Evolutionary conservation across 2,113 vertebrate species (phyloP).

Genomic region (Megalops atlanticus): DNA sequence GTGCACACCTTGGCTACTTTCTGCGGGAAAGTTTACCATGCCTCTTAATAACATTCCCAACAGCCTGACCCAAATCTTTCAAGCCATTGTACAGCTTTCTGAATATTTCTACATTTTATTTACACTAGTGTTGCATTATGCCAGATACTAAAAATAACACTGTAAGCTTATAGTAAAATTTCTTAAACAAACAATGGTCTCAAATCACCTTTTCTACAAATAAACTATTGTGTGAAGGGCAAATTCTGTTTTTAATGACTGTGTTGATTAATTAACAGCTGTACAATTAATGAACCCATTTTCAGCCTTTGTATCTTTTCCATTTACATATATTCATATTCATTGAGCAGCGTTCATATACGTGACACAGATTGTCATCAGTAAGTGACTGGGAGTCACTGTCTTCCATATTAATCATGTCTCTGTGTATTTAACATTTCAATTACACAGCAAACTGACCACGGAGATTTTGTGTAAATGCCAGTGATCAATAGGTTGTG

Average conservation of each 20-base stretch:
- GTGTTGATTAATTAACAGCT: too few species aligned
- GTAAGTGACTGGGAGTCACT: background rate
- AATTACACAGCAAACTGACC: background rate
- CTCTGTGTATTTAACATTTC: slow-evolving; percentile 11
- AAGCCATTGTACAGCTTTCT: slow-evolving; percentile 39
- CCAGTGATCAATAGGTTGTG: slow-evolving; percentile 13
- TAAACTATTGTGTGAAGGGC: too few species aligned
- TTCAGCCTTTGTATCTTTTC: too few species aligned
- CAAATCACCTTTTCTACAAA: too few species aligned
- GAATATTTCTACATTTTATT: slow-evolving; percentile 39
- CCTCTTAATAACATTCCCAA: slow-evolving; percentile 21
- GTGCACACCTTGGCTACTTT: background rate
- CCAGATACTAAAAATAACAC: slow-evolving; percentile 3
- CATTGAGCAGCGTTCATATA: too few species aligned
- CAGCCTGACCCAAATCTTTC: slow-evolving; percentile 50
- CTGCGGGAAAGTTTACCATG: slow-evolving; percentile 7
- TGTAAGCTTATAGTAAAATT: too few species aligned
- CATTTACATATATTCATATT: too few species aligned
- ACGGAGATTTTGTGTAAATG: background rate
- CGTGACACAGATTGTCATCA: too few species aligned
- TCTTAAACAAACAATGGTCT: too few species aligned
- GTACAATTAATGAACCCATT: too few species aligned
- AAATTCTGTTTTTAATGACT: too few species aligned
- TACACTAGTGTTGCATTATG: slow-evolving; percentile 28
- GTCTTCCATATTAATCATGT: background rate